Evolutionary conservation across 2,797 vertebrate species (phyloP), one percentile per base, ranked within the genome.

Genomic region (Gadopsis marmoratus): DNA sequence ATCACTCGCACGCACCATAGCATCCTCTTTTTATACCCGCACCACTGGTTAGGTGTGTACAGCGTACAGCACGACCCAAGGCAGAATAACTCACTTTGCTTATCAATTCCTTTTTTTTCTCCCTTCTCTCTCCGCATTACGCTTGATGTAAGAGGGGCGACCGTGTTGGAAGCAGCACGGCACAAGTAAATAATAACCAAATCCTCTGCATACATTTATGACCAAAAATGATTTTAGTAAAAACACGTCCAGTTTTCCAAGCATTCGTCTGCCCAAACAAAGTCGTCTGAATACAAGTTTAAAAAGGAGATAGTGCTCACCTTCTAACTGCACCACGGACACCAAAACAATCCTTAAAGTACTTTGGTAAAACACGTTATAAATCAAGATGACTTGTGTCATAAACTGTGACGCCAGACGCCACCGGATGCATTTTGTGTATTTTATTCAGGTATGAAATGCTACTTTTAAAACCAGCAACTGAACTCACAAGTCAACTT

Each of bases 361-460:
- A 56, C 43, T 48, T 19, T 29, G n/a, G 19, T 47, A 29, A 21
- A 58, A 26, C 50, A 59, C 53, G 50, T 31, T 8, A 64, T 11
- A 56, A 13, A 11, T 37, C 2, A 13, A 16, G 41, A 47, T 61
- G 4, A 33, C 9, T 50, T 48, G 29, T 14, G 37, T 14, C 8
- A 26, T 54, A 55, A 35, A 50, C 16, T 26, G 13, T 0, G 5
- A 72, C 50, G 17, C 14, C 17, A 39, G 5, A 43, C 0, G 35
- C 54, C 0, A 66, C 5, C 1, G 1, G 2, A 35, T 7, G 39
- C 5, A 45, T 48, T 48, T 75, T 45, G 51, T 41, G 2, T 8
- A 9, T 78, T 86, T 86, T 65, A 79, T 74, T 81, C 7, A 81
- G 23, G 56, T 69, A 71, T 58, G 2, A 55, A 58, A 11, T 16